Evolutionary conservation across 2,797 vertebrate genomes (phyloP).

Genomic region (Octomys mimax): DNA sequence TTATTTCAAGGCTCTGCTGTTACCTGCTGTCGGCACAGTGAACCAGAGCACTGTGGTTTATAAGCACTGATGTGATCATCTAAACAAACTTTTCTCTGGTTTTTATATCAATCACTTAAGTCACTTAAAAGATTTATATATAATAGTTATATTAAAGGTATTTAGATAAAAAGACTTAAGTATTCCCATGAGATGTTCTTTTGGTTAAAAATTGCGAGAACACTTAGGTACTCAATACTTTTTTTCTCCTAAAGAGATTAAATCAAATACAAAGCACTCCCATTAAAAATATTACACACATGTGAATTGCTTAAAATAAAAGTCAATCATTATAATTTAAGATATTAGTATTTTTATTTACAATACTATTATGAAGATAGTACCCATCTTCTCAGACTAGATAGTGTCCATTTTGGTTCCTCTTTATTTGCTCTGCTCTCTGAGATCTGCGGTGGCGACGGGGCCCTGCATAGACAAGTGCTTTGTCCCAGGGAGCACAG

Average conservation of each 20-base stretch:
- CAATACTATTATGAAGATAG: not conserved
- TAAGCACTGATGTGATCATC: not conserved
- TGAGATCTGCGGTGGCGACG: not conserved
- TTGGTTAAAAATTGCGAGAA: conserved; percentile 22
- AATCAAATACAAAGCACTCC: not conserved
- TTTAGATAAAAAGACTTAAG: conserved; percentile 2
- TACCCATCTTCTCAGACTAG: not conserved
- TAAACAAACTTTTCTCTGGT: not conserved
- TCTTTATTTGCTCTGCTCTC: not conserved
- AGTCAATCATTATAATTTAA: not conserved
- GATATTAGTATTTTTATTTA: not conserved
- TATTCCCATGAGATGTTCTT: not conserved
- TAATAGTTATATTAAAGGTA: not conserved
- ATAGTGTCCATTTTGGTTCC: not conserved
- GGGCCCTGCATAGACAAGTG: not conserved
- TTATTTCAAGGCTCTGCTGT: not conserved
- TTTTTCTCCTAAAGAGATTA: conserved; percentile 6
- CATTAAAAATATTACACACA: not conserved
- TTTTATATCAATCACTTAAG: not conserved
- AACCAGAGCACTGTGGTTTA: not conserved
- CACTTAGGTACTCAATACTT: not conserved
- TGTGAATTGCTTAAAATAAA: not conserved
- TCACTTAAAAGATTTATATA: not conserved
- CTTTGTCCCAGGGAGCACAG: not conserved
- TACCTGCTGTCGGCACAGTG: not conserved